Conservation (phyloP, 2,888 invertebrate species). For the Synergus umbraculus region DNA sequence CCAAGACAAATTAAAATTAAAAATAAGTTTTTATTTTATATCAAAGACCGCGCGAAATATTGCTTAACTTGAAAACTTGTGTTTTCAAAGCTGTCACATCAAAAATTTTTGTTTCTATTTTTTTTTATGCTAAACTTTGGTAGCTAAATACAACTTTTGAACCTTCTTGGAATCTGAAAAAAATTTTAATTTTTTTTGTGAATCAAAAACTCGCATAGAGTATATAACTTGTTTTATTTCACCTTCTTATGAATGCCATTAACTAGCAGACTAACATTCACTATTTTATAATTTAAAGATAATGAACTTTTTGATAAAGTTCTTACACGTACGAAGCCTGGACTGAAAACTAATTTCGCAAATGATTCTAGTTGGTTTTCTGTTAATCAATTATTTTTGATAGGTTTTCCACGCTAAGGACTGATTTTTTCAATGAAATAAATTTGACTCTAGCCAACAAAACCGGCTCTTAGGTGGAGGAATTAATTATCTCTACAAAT, state of each 20-base stretch:
- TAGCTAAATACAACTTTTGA: not conserved
- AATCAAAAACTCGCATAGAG: constrained; percentile 22
- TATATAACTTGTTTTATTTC: constrained; percentile 63
- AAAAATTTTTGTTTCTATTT: too few species aligned
- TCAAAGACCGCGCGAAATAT: too few species aligned
- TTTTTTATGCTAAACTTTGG: too few species aligned
- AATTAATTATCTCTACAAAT: constrained; percentile 26
- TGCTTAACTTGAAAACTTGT: too few species aligned
- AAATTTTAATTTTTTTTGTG: not conserved
- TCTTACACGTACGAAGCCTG: constrained; percentile 45
- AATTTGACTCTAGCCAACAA: not conserved
- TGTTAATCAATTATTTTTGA: constrained; percentile 14
- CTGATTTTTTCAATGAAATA: not conserved
- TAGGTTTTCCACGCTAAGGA: not conserved
- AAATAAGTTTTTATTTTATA: too few species aligned
- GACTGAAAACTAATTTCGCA: constrained; percentile 54
- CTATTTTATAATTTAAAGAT: constrained; percentile 61
- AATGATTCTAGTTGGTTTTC: constrained; percentile 44
- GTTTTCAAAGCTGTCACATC: too few species aligned
- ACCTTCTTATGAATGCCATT: constrained; percentile 69
- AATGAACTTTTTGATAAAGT: constrained; percentile 46
- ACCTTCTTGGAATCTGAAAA: too few species aligned
- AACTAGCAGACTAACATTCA: constrained; percentile 71
- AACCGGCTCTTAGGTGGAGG: not conserved
- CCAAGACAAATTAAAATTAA: too few species aligned